phyloP scores from a whole-genome alignment of 2,797 vertebrate genomes.

The Synanceia verrucosa region DNA sequence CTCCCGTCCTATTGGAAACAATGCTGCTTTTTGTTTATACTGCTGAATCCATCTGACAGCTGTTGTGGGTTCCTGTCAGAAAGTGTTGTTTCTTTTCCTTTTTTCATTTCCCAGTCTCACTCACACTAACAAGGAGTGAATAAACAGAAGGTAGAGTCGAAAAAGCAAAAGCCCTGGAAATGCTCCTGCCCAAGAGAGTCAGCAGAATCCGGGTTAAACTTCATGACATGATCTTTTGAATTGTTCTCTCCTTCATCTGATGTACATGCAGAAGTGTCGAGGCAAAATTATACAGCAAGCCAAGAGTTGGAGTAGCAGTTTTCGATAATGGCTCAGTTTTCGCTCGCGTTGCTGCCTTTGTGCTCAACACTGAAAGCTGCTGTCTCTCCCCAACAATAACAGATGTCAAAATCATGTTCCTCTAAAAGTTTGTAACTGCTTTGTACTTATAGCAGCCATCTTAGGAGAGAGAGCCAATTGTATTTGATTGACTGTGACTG shows the following conservation, averaged over 20 bases:
- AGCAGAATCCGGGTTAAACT: slow-evolving; percentile 63
- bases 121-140: slow-evolving; percentile 67
- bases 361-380: slow-evolving; percentile 54
- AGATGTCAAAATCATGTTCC: slow-evolving; percentile 69
- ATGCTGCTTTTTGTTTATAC: slow-evolving; percentile 68
- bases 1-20: slow-evolving; percentile 48
- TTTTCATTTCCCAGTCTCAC: slow-evolving; percentile 50
- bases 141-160: slow-evolving; percentile 60
- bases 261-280: slow-evolving; percentile 29
- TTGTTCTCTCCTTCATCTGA: slow-evolving; percentile 30
- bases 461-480: slow-evolving; percentile 57
- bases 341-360: slow-evolving; percentile 45
- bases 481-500: slow-evolving; percentile 73
- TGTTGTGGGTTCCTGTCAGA: slow-evolving; percentile 78
- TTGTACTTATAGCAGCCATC: slow-evolving; percentile 61
- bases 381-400: slow-evolving; percentile 68
- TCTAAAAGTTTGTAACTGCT: slow-evolving; percentile 69
- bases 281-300: slow-evolving; percentile 29
- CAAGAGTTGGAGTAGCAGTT: slow-evolving; percentile 20
- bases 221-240: slow-evolving; percentile 43
- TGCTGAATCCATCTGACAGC: slow-evolving; percentile 74
- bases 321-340: slow-evolving; percentile 40
- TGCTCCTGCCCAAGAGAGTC: slow-evolving; percentile 58
- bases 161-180: slow-evolving; percentile 30
- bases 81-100: slow-evolving; percentile 62